Base-by-base conservation (phyloP, 1,140 invertebrate species). In the Ceratosolen solmsi region DNA sequence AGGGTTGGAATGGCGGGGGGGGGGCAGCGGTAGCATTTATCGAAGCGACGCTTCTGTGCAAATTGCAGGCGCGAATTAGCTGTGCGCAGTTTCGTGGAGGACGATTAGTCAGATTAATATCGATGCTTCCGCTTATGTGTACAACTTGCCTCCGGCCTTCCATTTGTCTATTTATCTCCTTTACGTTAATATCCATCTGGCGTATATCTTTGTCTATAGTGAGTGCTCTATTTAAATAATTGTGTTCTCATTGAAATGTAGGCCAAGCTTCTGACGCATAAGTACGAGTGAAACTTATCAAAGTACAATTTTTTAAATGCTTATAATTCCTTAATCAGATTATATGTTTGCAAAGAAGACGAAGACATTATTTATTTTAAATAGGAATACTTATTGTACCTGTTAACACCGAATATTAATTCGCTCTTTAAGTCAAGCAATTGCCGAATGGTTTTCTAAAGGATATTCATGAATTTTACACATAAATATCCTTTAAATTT, bases 91-190 rank as follows among this genome's bases (percentile, higher is more conserved):
- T 60, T 65, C 30, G 60, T n/a, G 17, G 51, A 80, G 25, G 71
- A 49, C 82, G 83, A 85, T 86, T 83, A 85, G 80, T 80, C 73
- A 74, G 81, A 84, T 86, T 86, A 86, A 85, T 84, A 84, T 86
- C 84, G 83, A 80, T 74, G 83, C 84, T 38, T 70, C 63, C 60
- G 9, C 11, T 7, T 60, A 54, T 15, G 41, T 38, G 17, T 71
- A 58, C 20, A 33, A 33, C 75, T 20, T 17, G 38, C 20, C 22
- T 60, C 36, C 33, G 46, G 17, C 20, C 56, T 58, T 75, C 33
- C 73, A 49, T 56, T 36, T 30, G 25, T 71, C 25, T 22, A 38
- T 68, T 68, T 68, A 68, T 68, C 63, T 22, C 22, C 22, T 13
- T 4, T 68, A 68, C 4, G 0, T 7, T 68, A 38, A 38, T 68